Evolutionary conservation across 2,888 invertebrate species (phyloP).

Genomic region (Agrochola circellaris): DNA sequence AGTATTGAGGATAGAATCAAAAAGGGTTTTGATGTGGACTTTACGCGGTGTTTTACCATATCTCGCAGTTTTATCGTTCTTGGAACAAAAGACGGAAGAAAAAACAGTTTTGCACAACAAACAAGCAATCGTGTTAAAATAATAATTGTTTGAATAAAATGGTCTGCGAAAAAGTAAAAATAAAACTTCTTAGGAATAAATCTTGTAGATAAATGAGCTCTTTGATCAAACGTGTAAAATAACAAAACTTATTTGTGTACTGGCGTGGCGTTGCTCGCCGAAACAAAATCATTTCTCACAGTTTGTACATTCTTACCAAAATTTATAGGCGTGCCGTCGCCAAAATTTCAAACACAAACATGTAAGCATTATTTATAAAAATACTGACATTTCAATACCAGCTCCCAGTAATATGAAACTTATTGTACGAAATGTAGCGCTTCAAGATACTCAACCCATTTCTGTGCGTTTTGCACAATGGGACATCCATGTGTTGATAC

Average conservation of each 20-base stretch:
- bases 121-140: constrained; percentile 29
- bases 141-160: constrained; percentile 15
- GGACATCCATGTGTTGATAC: constrained; percentile 69
- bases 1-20: constrained; percentile 38
- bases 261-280: constrained; percentile 4
- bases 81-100: constrained; percentile 19
- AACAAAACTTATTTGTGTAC: constrained; percentile 46
- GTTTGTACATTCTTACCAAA: constrained; percentile 43
- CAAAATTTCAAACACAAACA: constrained; percentile 54
- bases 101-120: constrained; percentile 14
- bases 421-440: constrained; percentile 40
- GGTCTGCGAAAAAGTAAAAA: constrained; percentile 6
- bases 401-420: constrained; percentile 45
- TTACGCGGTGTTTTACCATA: constrained; percentile 34
- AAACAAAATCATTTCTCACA: constrained; percentile 52
- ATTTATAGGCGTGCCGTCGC: constrained; percentile 51
- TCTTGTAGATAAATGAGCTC: constrained; percentile 31
- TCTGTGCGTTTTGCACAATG: constrained; percentile 70
- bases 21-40: constrained; percentile 29
- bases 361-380: constrained; percentile 46
- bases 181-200: constrained; percentile 28
- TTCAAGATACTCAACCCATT: constrained; percentile 58
- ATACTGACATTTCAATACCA: constrained; percentile 38
- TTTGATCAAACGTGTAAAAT: constrained; percentile 36
- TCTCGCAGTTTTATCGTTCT: constrained; percentile 9